Conservation (phyloP, 2,797 vertebrate species). For the Sciurus vulgaris region DNA sequence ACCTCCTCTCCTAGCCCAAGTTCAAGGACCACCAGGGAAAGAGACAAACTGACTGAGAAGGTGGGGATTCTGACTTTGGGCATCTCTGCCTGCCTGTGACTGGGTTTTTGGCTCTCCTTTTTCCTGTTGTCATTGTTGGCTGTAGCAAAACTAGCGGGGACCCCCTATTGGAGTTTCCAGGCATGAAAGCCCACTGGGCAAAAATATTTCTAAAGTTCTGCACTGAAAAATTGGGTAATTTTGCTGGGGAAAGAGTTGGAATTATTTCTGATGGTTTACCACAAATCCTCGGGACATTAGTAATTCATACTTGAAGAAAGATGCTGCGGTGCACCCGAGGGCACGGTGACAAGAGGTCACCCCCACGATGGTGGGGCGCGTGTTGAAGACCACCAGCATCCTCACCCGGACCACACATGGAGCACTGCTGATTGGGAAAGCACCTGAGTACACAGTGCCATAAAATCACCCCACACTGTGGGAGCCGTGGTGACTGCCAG, state of each 20-base stretch:
- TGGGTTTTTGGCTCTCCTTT: too few species aligned
- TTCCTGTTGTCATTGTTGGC: too few species aligned
- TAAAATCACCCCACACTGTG: neutral
- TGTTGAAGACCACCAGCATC: neutral
- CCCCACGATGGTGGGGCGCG: rapidly evolving
- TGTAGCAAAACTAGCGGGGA: neutral
- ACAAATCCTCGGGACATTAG: neutral
- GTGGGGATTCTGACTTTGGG: constrained; percentile 67
- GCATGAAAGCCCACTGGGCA: neutral
- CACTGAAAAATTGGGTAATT: rapidly evolving
- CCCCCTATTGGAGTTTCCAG: neutral
- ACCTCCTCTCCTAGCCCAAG: constrained; percentile 62
- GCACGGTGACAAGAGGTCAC: neutral
- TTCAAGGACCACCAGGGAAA: constrained; percentile 44
- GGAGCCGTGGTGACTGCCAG: neutral
- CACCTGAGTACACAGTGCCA: neutral
- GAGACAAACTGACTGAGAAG: constrained; percentile 55
- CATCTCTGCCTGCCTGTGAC: rapidly evolving
- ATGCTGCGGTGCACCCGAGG: rapidly evolving
- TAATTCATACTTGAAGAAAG: neutral
- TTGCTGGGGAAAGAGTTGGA: neutral
- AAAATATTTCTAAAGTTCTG: neutral
- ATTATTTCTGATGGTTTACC: neutral
- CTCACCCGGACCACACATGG: neutral
- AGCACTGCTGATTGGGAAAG: neutral